These are phyloP conservation scores for Romanogobio albipinnatus DNA, from an alignment of 2,113 vertebrate species.

Conservation along the genomic window DNA sequence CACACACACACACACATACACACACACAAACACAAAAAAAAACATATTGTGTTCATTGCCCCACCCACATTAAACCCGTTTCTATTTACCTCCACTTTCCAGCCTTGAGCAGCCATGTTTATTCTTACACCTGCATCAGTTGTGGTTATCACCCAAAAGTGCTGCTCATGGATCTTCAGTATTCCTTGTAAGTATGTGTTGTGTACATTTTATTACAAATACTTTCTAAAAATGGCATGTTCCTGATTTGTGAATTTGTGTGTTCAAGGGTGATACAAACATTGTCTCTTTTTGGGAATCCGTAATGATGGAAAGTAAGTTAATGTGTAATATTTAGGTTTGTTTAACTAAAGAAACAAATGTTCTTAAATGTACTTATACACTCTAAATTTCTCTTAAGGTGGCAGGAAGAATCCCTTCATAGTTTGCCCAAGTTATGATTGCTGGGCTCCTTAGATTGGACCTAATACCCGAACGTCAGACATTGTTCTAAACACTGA, in stretches of 20 bases:
- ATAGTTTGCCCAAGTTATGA: background rate
- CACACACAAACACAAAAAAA: no score
- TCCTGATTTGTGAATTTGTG: background rate
- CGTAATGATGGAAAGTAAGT: slow-evolving; percentile 40
- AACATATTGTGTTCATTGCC: no score
- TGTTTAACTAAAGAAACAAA: background rate
- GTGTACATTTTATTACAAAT: background rate
- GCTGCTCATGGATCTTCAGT: background rate
- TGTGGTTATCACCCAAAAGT: slow-evolving; percentile 7
- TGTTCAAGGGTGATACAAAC: slow-evolving; percentile 41
- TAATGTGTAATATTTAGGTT: background rate
- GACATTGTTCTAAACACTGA: slow-evolving; percentile 12
- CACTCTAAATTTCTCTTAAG: background rate
- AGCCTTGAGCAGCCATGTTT: slow-evolving; percentile 9
- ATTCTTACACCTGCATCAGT: slow-evolving; percentile 15
- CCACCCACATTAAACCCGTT: no score
- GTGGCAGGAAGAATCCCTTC: slow-evolving; percentile 1
- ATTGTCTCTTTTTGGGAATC: slow-evolving; percentile 37
- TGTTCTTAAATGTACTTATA: background rate
- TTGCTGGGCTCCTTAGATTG: background rate
- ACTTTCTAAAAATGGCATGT: background rate
- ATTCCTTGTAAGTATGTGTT: slow-evolving; percentile 10
- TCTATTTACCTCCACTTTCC: slow-evolving; percentile 1
- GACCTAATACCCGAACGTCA: background rate
- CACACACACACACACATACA: no score